A percentile compares a stretch with the other conserved stretches of the same genome.
These are phyloP conservation scores for Sebastes itinus DNA, from an alignment of 2,797 vertebrate species.

Conservation along the genomic window DNA sequence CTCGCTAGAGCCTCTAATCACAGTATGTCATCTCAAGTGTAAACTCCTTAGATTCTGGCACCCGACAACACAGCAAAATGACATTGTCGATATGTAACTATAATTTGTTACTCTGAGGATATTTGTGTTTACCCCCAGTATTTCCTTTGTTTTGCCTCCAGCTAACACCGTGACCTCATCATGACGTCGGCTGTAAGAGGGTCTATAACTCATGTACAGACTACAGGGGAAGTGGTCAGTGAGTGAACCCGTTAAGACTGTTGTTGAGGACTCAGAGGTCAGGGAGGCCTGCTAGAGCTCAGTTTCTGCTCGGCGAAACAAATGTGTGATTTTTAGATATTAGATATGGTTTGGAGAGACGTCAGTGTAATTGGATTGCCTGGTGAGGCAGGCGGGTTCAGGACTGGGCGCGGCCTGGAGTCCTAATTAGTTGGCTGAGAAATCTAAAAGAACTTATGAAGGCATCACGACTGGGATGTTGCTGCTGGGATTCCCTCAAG, in stretches of 20 bases:
- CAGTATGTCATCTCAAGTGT: no score
- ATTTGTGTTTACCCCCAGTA: not conserved
- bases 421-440: constrained; percentile 29
- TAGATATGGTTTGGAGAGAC: constrained; percentile 11
- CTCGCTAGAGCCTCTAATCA: no score
- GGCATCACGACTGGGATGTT: not conserved
- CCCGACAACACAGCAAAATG: not conserved
- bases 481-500: constrained; percentile 17
- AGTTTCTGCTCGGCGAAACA: constrained; percentile 27
- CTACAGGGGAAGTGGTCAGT: not conserved
- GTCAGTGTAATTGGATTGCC: constrained; percentile 1
- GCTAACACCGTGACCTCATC: not conserved
- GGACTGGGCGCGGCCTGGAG: not conserved
- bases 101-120: not conserved
- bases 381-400: not conserved
- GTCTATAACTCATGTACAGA: not conserved
- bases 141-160: not conserved
- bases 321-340: constrained; percentile 5
- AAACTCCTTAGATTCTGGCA: not conserved
- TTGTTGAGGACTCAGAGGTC: not conserved
- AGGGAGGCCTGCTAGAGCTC: not conserved
- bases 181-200: not conserved
- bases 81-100: not conserved
- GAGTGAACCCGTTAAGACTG: not conserved
- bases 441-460: not conserved